Evolutionary conservation across 1,140 invertebrate genomes (phyloP).

Genomic region (Lithobius niger): DNA sequence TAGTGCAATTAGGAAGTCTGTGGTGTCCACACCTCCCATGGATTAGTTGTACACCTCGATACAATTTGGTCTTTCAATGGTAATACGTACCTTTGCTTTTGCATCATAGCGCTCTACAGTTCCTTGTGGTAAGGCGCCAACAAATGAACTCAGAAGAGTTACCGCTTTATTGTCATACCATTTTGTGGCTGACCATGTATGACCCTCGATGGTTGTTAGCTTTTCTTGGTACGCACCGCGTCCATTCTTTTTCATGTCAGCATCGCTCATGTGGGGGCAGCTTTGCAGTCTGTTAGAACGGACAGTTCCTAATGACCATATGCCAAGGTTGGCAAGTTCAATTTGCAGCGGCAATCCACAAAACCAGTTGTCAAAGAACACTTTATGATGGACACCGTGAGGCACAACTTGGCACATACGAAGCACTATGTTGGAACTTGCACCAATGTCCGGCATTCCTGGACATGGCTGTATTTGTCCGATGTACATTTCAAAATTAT

Average conservation of each 20-base stretch:
- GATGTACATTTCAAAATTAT: conserved; percentile 19
- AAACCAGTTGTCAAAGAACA: conserved; percentile 22
- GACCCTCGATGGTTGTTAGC: not conserved
- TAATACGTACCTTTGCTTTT: not conserved
- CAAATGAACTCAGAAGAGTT: not conserved
- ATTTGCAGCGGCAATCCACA: conserved; percentile 14
- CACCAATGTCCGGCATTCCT: conserved; percentile 14
- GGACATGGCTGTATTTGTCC: conserved; percentile 15
- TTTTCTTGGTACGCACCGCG: not conserved
- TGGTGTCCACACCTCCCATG: conserved; percentile 2
- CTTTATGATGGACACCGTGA: conserved; percentile 11
- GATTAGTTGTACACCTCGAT: not conserved
- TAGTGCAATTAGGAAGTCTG: not conserved
- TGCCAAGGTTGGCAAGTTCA: conserved; percentile 11
- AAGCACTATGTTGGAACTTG: conserved; percentile 18
- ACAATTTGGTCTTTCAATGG: too few species aligned
- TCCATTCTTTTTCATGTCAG: not conserved
- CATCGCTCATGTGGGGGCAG: not conserved
- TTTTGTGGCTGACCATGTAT: not conserved
- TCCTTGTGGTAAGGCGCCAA: not conserved
- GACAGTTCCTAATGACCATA: conserved; percentile 16
- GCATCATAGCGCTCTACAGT: not conserved
- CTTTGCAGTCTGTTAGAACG: conserved; percentile 2
- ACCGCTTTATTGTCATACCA: not conserved
- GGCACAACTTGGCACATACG: conserved; percentile 14